Percentiles rank a stretch among this genome's conserved stretches.
Evolutionary conservation across 1,140 invertebrate genomes (phyloP).

Genomic region (Sycophila sp.): DNA sequence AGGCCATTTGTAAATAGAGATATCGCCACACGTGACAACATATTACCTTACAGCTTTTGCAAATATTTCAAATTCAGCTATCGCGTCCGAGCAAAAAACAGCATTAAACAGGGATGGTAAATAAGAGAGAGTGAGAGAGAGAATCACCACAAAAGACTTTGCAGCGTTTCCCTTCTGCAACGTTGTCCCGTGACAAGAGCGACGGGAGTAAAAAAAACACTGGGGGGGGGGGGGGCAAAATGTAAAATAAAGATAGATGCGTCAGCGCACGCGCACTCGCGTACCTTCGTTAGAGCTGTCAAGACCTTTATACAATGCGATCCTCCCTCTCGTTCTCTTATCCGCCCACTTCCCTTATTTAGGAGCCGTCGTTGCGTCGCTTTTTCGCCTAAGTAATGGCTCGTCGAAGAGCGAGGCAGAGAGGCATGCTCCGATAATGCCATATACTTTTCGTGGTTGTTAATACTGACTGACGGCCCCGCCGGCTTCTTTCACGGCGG

Average conservation of each 20-base stretch:
- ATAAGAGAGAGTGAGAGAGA: no score
- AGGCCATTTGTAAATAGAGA: no score
- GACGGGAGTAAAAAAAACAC: background rate
- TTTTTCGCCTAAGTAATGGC: constrained; percentile 17
- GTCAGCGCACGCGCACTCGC: background rate
- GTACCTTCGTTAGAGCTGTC: constrained; percentile 21
- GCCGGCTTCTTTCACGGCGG: constrained; percentile 13
- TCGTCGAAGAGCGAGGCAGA: constrained; percentile 5
- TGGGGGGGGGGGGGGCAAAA: no score
- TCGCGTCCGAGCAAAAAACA: no score
- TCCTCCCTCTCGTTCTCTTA: constrained; percentile 30
- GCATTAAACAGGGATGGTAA: no score
- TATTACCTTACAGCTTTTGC: no score
- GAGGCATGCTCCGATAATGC: constrained; percentile 16
- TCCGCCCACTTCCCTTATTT: constrained; percentile 12
- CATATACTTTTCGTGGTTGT: constrained; percentile 27
- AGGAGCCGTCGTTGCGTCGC: no score
- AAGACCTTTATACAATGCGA: constrained; percentile 9
- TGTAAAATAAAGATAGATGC: background rate
- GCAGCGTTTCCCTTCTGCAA: no score
- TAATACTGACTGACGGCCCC: constrained; percentile 31
- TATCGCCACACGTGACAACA: no score
- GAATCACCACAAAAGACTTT: no score
- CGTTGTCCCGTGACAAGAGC: no score
- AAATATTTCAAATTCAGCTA: no score